Evolutionary conservation across 2,888 invertebrate species (phyloP), one percentile per base, ranked within the genome.

Genomic region (Heliconius hortense): DNA sequence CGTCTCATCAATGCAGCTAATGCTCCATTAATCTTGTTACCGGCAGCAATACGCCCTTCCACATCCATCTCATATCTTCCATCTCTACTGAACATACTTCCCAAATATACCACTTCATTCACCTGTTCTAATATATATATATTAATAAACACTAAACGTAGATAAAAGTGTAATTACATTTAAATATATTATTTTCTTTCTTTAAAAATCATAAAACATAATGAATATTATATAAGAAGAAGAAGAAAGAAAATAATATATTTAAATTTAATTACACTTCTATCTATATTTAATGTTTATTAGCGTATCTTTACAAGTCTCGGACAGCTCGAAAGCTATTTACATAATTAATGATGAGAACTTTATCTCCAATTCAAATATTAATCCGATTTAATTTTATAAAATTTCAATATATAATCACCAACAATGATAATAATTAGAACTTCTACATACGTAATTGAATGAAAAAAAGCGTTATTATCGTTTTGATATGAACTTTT

Each of bases 121-220:
- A n/a, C n/a, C n/a, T n/a, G n/a, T n/a, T n/a, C n/a, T n/a, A n/a
- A n/a, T n/a, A n/a, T n/a, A n/a, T n/a, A n/a, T n/a, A n/a, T n/a
- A n/a, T 26, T 26, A 48, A 26, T 43, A 39, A 26, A 35, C 31
- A 63, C 21, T 11, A 39, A n/a, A 64, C 10, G 21, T 11, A n/a
- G 64, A 64, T 64, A 64, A 64, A 64, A 39, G n/a, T 35, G n/a
- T 64, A 13, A 64, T 64, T 35, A 11, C n/a, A 64, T 64, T 64
- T 35, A 64, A 64, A 64, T 63, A 63, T 31, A 31, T 31, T 18
- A 31, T 35, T 63, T 21, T 31, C 31, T 28, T 11, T 59, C 1
- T 15, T 26, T 24, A n/a, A 59, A 24, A 56, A n/a, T 53, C 43
- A 21, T 7, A 18, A 21, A 53, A 53, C 7, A 43, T 13, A 39